Evolutionary conservation across 1,140 invertebrate genomes (phyloP).

Genomic region (Mizuhopecten yessoensis): DNA sequence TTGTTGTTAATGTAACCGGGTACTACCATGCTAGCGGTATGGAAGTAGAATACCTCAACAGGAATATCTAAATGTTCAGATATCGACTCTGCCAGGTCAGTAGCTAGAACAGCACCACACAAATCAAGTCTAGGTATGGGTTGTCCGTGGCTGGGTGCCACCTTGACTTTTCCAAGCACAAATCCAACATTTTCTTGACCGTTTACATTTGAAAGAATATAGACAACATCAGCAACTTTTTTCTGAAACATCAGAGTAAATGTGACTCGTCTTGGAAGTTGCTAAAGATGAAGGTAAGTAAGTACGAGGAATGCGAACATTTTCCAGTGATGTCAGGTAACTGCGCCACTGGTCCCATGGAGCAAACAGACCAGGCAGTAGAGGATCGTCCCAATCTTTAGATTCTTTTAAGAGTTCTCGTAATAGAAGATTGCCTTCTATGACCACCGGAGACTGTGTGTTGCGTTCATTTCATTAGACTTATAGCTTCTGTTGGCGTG

Average conservation of each 20-base stretch:
- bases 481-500: not conserved
- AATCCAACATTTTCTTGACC: not conserved
- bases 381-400: slow-evolving; percentile 58
- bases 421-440: slow-evolving; percentile 64
- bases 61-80: not conserved
- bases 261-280: not conserved
- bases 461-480: not conserved
- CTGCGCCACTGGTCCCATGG: slow-evolving; percentile 43
- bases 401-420: slow-evolving; percentile 58
- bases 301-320: slow-evolving; percentile 9
- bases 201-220: not conserved
- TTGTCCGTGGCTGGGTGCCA: slow-evolving; percentile 41
- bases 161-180: slow-evolving; percentile 42
- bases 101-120: not conserved
- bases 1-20: slow-evolving; percentile 30
- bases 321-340: not conserved
- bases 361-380: not conserved
- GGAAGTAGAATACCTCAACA: not conserved
- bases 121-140: not conserved
- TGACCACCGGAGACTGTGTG: slow-evolving; percentile 8
- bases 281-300: too few relatives aligned
- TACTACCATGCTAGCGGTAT: slow-evolving; percentile 32
- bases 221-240: not conserved
- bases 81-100: not conserved
- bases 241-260: slow-evolving; percentile 16